phyloP scores from a whole-genome alignment of 1,140 invertebrate genomes.

The roundworm (Caenorhabditis elegans) region DNA sequence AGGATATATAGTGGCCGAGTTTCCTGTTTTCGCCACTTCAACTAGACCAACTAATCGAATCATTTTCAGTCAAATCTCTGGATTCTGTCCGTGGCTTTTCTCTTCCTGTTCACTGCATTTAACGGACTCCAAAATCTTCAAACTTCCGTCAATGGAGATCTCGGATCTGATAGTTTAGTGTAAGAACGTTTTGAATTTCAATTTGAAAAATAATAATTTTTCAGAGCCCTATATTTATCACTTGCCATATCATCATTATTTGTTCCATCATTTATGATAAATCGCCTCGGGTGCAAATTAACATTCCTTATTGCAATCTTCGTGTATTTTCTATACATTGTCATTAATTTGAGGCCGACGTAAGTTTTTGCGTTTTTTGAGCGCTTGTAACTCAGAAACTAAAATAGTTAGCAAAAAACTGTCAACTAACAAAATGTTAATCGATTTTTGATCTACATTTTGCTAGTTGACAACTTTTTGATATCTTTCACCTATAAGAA shows the following conservation, averaged over 20 bases:
- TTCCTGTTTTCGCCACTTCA: too few relatives aligned
- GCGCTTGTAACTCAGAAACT: neutral
- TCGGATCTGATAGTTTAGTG: slow-evolving; percentile 61
- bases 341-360: slow-evolving; percentile 83
- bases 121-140: slow-evolving; percentile 84
- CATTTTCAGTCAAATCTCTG: slow-evolving; percentile 65
- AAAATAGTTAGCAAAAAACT: neutral
- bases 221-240: slow-evolving; percentile 58
- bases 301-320: slow-evolving; percentile 86
- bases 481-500: too few relatives aligned
- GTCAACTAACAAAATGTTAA: too few relatives aligned
- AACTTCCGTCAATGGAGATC: slow-evolving; percentile 64
- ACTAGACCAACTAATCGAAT: neutral
- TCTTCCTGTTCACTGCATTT: slow-evolving; percentile 90
- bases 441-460: too few relatives aligned
- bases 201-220: neutral
- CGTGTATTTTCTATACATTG: slow-evolving; percentile 89
- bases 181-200: neutral
- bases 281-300: slow-evolving; percentile 86
- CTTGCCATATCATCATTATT: slow-evolving; percentile 64
- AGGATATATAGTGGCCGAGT: too few relatives aligned
- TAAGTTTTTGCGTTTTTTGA: too few relatives aligned
- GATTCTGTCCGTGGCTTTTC: slow-evolving; percentile 82
- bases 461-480: too few relatives aligned
- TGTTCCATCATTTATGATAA: slow-evolving; percentile 64